phyloP scores from a whole-genome alignment of 2,797 vertebrate species.

The Oreochromis mossambicus region DNA sequence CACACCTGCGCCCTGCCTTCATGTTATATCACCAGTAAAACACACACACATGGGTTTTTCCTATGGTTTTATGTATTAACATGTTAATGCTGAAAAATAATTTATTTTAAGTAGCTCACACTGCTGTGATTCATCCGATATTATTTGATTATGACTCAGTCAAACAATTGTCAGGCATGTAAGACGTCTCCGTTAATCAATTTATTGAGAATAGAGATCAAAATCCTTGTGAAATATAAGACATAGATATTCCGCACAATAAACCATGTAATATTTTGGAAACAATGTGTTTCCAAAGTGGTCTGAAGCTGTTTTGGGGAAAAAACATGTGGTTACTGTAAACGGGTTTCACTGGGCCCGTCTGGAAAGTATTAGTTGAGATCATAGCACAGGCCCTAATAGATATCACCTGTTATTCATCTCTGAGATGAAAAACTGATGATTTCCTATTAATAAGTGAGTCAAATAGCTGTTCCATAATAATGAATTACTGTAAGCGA shows the following conservation, averaged over 20 bases:
- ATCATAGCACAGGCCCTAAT: background rate
- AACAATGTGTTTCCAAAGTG: background rate
- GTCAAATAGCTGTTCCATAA: slow-evolving; percentile 22
- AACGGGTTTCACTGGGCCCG: background rate
- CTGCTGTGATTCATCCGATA: background rate
- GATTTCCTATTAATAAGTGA: slow-evolving; percentile 47
- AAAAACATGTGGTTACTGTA: slow-evolving; percentile 9
- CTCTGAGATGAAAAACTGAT: slow-evolving; percentile 15
- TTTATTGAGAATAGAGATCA: background rate
- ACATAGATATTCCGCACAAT: background rate
- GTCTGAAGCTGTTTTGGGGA: background rate
- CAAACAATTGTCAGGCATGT: background rate
- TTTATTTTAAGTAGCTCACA: background rate
- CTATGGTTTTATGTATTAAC: background rate
- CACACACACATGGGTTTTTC: background rate
- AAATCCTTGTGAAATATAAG: background rate
- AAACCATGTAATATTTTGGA: background rate
- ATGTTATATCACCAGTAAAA: background rate
- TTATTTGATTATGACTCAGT: background rate
- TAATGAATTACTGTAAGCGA: slow-evolving; percentile 51
- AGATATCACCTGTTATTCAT: background rate
- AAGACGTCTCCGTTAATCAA: background rate
- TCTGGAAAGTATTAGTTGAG: slow-evolving; percentile 36
- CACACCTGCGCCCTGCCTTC: background rate
- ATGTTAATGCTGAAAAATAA: fast-evolving